A percentile compares a stretch with the other conserved stretches of the same genome.
Conservation (phyloP, 2,888 invertebrate species). For the Harmothoe impar region DNA sequence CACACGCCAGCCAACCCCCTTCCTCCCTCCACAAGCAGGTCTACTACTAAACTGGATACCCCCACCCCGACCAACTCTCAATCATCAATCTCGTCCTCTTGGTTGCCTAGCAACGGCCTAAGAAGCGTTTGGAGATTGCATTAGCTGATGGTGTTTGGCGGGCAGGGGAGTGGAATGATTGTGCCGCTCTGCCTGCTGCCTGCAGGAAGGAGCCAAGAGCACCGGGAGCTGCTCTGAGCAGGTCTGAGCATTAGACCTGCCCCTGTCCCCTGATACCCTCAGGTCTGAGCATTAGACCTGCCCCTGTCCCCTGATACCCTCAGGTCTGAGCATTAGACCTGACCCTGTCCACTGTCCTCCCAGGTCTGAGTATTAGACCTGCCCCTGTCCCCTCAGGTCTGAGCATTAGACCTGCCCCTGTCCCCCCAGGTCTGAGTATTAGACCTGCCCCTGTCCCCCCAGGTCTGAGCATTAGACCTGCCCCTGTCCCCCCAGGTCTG, state of each 20-base stretch:
- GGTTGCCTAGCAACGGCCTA: constrained; percentile 27
- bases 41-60: background rate
- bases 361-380: no score
- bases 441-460: background rate
- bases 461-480: no score
- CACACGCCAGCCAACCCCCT: background rate
- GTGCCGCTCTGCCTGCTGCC: background rate
- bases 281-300: no score
- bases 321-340: no score
- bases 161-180: constrained; percentile 28
- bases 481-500: background rate
- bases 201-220: background rate
- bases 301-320: background rate
- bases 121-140: constrained; percentile 8
- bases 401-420: no score
- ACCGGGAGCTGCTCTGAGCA: background rate
- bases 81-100: no score
- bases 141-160: constrained; percentile 19
- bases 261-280: background rate
- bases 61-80: background rate
- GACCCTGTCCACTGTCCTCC: background rate
- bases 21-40: background rate
- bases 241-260: background rate
- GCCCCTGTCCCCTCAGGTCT: no score
- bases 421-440: no score